These are phyloP conservation scores for Drosophila dives DNA, from an alignment of 2,888 invertebrate genomes.

Conservation along the genomic window DNA sequence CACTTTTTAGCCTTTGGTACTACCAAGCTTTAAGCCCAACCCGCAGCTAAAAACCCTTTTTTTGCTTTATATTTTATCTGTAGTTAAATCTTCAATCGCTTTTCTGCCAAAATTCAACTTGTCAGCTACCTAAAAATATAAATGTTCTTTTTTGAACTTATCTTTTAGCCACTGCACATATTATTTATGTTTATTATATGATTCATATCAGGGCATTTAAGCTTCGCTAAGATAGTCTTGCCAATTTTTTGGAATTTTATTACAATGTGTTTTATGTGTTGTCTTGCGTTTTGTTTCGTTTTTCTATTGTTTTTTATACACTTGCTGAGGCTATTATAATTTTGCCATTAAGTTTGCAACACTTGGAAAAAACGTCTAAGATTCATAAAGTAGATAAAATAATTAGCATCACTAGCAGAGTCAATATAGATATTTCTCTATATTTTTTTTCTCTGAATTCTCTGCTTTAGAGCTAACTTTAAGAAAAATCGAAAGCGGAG, in stretches of 20 bases:
- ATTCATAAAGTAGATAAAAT: not conserved
- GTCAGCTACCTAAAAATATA: not conserved
- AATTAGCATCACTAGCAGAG: no score
- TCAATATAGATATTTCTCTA: no score
- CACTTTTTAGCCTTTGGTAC: not conserved
- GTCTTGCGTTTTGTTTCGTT: conserved; percentile 25
- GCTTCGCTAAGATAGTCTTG: not conserved
- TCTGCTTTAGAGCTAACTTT: no score
- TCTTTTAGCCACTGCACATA: not conserved
- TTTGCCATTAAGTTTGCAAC: not conserved
- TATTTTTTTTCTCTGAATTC: no score
- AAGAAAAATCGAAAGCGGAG: no score
- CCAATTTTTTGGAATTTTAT: conserved; percentile 29
- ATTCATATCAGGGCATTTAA: conserved; percentile 17
- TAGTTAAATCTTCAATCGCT: not conserved
- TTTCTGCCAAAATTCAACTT: not conserved
- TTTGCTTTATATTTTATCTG: not conserved
- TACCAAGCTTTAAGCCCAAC: not conserved
- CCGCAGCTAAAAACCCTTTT: not conserved
- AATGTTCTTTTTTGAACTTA: not conserved
- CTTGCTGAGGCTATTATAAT: not conserved
- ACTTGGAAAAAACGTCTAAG: no score
- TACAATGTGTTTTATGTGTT: conserved; percentile 31
- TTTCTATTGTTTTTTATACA: conserved; percentile 30
- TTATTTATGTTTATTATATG: not conserved